A percentile compares a stretch with the other conserved stretches of the same genome.
Evolutionary conservation across 2,797 vertebrate species (phyloP).

Genomic region (Lepidocolaptes lacrymiger): DNA sequence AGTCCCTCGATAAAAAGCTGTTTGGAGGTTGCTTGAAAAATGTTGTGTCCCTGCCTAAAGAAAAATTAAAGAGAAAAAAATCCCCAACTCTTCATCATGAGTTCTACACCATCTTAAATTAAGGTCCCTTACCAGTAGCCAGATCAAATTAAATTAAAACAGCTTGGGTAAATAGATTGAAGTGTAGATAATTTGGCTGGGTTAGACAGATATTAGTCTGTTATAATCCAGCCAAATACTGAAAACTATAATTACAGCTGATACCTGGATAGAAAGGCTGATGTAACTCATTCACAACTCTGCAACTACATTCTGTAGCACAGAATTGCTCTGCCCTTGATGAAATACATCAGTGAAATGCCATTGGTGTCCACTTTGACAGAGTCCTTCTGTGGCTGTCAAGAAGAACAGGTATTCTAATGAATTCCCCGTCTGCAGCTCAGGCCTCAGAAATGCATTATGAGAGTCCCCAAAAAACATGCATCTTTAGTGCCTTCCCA

Average conservation of each 20-base stretch:
- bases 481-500: background rate
- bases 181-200: background rate
- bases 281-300: background rate
- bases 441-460: background rate
- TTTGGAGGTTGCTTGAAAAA: background rate
- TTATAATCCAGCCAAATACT: background rate
- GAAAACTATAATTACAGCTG: background rate
- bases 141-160: background rate
- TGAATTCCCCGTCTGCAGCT: background rate
- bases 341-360: background rate
- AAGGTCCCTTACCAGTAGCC: background rate
- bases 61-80: background rate
- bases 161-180: background rate
- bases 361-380: background rate
- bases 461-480: background rate
- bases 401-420: background rate
- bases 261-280: background rate
- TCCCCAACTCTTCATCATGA: background rate
- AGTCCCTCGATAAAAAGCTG: background rate
- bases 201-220: background rate
- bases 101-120: background rate
- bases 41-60: fast-evolving
- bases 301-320: background rate
- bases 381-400: background rate
- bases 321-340: background rate